Evolutionary conservation across 2,888 invertebrate genomes (phyloP), one percentile per base, ranked within the genome.

Genomic region (Nomada ruficornis): DNA sequence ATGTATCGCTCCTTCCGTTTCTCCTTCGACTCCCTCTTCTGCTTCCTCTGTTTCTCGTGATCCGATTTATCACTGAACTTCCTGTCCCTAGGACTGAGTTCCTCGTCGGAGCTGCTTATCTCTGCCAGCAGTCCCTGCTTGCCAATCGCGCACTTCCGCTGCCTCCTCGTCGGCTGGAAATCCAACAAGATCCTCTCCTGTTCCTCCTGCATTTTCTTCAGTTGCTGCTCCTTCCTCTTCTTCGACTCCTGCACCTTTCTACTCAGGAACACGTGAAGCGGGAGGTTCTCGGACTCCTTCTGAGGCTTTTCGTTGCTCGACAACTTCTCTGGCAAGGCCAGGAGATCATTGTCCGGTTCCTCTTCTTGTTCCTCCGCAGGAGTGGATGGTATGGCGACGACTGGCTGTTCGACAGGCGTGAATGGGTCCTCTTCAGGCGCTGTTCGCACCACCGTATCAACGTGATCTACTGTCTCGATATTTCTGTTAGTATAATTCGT

Each of bases 121-220:
- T 97, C 97, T 0, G 96, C 96, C 73, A 97, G 92, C 64, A 97
- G 95, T 88, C 97, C 97, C 86, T 97, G 96, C 88, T 97, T 96
- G 55, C 97, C 97, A 44, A 97, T 96, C 0, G 97, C 96, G 89
- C 97, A 97, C 90, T 97, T 96, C 74, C 97, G 95, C 87, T 97
- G 96, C 29, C 93, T 88, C 9, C 94, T 90, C 5, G 92, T 93
- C 0, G 93, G 90, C 69, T 92, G 93, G 1, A 93, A 89, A 15
- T 93, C 91, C 77, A 92, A 82, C 0, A 92, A 59, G 20, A 92
- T 89, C 18, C 88, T 87, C n/a, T 91, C 88, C 47, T 92, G 92
- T 54, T 91, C 91, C 20, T 91, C 90, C 60, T 89, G 90, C 3
- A 91, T 68, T 64, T 91, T 92, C 23, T 91, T 91, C 73, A 91